These are phyloP conservation scores for Atethmia centrago DNA, from an alignment of 2,888 invertebrate genomes.

Conservation along the genomic window DNA sequence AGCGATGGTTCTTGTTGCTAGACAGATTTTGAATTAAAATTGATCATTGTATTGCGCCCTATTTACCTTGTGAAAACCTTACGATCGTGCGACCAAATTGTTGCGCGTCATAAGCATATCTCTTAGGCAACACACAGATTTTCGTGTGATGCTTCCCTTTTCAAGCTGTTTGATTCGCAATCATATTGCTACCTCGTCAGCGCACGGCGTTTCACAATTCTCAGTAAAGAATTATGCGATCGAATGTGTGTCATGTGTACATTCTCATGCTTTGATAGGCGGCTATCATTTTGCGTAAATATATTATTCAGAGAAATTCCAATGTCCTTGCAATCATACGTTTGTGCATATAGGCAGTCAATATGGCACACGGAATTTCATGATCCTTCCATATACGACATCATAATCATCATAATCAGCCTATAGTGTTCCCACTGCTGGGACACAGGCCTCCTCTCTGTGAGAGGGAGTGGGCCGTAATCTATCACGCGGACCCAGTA, in stretches of 20 bases:
- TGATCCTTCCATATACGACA: background rate
- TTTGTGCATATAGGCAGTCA: background rate
- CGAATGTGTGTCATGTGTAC: conserved; percentile 31
- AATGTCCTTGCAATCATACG: background rate
- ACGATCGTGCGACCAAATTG: background rate
- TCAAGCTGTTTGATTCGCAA: background rate
- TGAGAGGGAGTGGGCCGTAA: no score
- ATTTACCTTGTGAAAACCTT: background rate
- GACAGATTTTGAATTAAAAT: background rate
- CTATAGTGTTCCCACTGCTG: no score
- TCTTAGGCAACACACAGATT: background rate
- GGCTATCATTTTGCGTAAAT: background rate
- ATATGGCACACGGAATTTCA: background rate
- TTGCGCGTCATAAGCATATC: background rate
- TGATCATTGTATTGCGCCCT: background rate
- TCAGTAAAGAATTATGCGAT: conserved; percentile 19
- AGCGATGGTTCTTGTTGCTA: background rate
- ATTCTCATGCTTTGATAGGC: conserved; percentile 24
- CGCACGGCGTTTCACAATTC: background rate
- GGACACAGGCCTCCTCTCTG: no score
- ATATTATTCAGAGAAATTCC: conserved; percentile 14
- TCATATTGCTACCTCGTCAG: conserved; percentile 2
- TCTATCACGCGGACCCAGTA: no score
- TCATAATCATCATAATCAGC: no score
- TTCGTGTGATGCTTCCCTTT: background rate